These are phyloP conservation scores for Urophycis tenuis DNA, from an alignment of 2,797 vertebrate species.

Conservation along the genomic window DNA sequence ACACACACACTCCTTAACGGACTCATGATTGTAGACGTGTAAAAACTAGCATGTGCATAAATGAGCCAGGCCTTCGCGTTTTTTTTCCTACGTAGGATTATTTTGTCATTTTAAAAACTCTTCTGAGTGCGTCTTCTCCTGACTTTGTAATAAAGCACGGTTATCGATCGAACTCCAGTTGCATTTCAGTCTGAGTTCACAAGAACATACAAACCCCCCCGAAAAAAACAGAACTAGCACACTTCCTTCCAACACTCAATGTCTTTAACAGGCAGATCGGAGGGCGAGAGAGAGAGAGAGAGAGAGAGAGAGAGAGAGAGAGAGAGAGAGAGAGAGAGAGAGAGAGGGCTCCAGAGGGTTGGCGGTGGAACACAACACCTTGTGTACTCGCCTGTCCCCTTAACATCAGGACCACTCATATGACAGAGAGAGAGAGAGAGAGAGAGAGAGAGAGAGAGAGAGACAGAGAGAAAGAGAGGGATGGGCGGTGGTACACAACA, in stretches of 20 bases:
- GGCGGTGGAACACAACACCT: neutral
- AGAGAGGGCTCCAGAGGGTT: neutral
- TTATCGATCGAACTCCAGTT: neutral
- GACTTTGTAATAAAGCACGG: neutral
- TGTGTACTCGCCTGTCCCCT: neutral
- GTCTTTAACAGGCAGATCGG: neutral
- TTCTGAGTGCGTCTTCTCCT: neutral
- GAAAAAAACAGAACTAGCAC: neutral
- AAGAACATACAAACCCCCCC: too few species aligned
- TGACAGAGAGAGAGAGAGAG: too few species aligned
- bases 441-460: neutral
- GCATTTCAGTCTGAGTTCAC: neutral
- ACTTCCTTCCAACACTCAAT: neutral
- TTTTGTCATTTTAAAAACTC: neutral
- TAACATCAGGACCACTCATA: neutral
- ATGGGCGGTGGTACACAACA: neutral
- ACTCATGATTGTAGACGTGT: neutral
- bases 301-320: neutral
- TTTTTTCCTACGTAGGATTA: neutral
- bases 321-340: neutral
- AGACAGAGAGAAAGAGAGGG: neutral
- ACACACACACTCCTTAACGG: neutral
- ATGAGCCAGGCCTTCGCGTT: neutral
- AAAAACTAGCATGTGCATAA: slow-evolving; percentile 6
- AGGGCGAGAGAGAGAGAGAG: neutral